Conservation (phyloP, 2,888 invertebrate species). For the Lithophane socia region DNA sequence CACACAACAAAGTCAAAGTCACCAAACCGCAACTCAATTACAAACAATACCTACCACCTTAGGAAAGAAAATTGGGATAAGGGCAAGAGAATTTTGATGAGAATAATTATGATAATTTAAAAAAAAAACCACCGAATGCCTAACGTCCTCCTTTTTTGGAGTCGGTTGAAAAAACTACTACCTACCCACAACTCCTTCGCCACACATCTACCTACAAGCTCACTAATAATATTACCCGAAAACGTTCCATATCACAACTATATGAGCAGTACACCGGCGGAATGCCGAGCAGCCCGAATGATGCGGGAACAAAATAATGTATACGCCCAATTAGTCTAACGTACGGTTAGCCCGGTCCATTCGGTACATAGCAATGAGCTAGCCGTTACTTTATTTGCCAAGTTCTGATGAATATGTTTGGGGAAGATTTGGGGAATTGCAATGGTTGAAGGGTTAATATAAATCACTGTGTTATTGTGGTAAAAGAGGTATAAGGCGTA, state of each 20-base stretch:
- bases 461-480: neutral
- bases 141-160: neutral
- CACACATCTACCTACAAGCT: conserved; percentile 22
- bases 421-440: conserved; percentile 5
- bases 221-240: conserved; percentile 46
- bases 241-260: conserved; percentile 58
- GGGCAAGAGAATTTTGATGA: neutral
- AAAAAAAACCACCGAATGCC: neutral
- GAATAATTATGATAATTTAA: neutral
- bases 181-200: conserved; percentile 1
- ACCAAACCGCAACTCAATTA: neutral
- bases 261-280: conserved; percentile 52
- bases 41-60: neutral
- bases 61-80: neutral
- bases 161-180: neutral
- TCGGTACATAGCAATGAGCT: conserved; percentile 66
- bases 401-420: conserved; percentile 49
- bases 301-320: conserved; percentile 62
- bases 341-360: conserved; percentile 58
- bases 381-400: conserved; percentile 46
- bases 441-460: neutral
- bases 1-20: neutral
- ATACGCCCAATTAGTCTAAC: conserved; percentile 70
- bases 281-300: conserved; percentile 49
- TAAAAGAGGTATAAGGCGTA: neutral